Percentiles rank a stretch among this genome's conserved stretches.
Conservation (phyloP, 2,797 vertebrate genomes). For the Mareca strepera region DNA sequence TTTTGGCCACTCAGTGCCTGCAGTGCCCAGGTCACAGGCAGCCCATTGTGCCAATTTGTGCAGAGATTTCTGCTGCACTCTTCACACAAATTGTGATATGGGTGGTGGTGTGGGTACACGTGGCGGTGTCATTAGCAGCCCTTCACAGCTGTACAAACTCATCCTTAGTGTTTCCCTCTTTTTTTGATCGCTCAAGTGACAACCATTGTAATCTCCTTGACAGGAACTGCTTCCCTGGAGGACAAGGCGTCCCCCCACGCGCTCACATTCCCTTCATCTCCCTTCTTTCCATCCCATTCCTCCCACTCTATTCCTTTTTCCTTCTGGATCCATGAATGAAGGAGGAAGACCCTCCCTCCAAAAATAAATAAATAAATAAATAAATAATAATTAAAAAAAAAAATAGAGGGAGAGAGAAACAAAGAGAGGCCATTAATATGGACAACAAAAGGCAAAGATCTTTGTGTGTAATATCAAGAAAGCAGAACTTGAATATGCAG, state of each 20-base stretch:
- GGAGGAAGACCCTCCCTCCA: slow-evolving; percentile 13
- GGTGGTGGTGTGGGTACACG: background rate
- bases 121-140: slow-evolving; percentile 7
- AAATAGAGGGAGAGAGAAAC: background rate
- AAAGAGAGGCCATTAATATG: slow-evolving; percentile 12
- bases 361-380: too few species aligned
- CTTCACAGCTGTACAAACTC: slow-evolving; percentile 54
- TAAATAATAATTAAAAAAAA: background rate
- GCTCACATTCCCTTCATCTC: background rate
- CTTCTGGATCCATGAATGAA: slow-evolving; percentile 63
- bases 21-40: background rate
- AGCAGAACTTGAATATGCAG: slow-evolving; percentile 24
- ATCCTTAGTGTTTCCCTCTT: slow-evolving; percentile 53
- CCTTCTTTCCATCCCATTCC: background rate
- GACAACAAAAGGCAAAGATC: slow-evolving; percentile 17
- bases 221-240: slow-evolving; percentile 75
- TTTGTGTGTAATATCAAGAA: slow-evolving; percentile 46
- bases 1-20: background rate
- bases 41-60: background rate
- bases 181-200: slow-evolving; percentile 80
- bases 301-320: background rate
- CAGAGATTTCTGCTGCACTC: background rate
- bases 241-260: background rate
- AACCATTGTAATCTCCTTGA: slow-evolving; percentile 81
- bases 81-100: background rate